These are phyloP conservation scores for Otus sunia DNA, from an alignment of 2,113 vertebrate species.

Conservation along the genomic window DNA sequence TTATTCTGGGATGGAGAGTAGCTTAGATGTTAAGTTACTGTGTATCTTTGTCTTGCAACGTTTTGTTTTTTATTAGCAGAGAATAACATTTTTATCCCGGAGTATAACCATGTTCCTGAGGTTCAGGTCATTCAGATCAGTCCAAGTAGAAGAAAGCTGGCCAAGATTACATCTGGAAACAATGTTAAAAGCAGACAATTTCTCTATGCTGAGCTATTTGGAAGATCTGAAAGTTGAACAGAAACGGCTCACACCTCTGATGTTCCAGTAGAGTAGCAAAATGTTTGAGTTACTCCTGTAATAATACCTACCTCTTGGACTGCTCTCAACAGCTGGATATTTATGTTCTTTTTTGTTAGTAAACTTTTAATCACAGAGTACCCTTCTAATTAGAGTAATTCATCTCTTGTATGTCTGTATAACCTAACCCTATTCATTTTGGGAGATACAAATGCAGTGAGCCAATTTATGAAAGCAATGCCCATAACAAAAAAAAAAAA, in stretches of 20 bases:
- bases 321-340: background rate
- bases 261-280: background rate
- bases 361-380: background rate
- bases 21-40: background rate
- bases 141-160: conserved; percentile 25
- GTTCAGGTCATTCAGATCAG: conserved; percentile 7
- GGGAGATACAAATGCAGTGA: background rate
- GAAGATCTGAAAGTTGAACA: background rate
- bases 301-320: background rate
- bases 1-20: background rate
- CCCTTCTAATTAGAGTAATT: background rate
- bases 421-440: background rate
- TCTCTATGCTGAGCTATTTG: background rate
- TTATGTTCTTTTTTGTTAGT: background rate
- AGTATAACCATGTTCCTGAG: conserved; percentile 11
- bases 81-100: conserved; percentile 17
- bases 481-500: background rate
- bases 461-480: conserved; percentile 12
- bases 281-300: background rate
- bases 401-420: background rate
- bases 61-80: conserved; percentile 24
- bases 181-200: conserved; percentile 29
- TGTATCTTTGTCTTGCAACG: conserved; percentile 1
- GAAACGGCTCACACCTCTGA: background rate
- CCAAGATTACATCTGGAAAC: conserved; percentile 69